Evolutionary conservation across 2,113 vertebrate genomes (phyloP).

Genomic region (Talpa occidentalis): DNA sequence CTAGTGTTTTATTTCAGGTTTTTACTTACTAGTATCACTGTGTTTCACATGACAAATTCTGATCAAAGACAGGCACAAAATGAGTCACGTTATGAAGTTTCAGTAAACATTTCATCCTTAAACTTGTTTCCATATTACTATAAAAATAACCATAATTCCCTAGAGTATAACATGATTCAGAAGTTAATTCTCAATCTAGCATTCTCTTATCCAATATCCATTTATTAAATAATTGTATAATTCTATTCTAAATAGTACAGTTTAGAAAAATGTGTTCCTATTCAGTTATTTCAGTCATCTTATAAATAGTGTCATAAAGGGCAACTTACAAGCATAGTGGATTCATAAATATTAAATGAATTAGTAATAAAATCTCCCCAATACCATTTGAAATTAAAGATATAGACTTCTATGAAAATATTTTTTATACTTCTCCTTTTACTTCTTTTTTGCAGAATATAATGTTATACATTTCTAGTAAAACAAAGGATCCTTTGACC

Average conservation of each 20-base stretch:
- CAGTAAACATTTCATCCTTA: background rate
- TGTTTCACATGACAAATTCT: background rate
- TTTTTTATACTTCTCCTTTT: slow-evolving; percentile 52
- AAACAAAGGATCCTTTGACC: slow-evolving; percentile 28
- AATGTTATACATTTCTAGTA: slow-evolving; percentile 41
- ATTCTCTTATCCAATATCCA: slow-evolving; percentile 13
- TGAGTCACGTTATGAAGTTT: slow-evolving; percentile 23
- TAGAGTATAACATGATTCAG: slow-evolving; percentile 7
- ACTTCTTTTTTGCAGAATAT: background rate
- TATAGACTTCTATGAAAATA: slow-evolving; percentile 30
- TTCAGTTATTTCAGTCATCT: slow-evolving; percentile 48
- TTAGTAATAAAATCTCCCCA: slow-evolving; percentile 52
- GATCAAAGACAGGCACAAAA: slow-evolving; percentile 31
- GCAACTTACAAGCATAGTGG: slow-evolving; percentile 42
- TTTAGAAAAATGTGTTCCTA: slow-evolving; percentile 47
- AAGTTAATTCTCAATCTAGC: slow-evolving; percentile 55
- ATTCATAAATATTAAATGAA: slow-evolving; percentile 65
- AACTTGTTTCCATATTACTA: background rate
- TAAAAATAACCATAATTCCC: background rate
- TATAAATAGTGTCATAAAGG: slow-evolving; percentile 65
- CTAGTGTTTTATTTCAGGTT: background rate
- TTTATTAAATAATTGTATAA: slow-evolving; percentile 57
- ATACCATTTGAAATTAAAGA: slow-evolving; percentile 58
- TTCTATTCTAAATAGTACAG: slow-evolving; percentile 55
- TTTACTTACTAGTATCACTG: background rate